These are phyloP conservation scores for Drosophila dives DNA, from an alignment of 2,888 invertebrate species.

Conservation along the genomic window DNA sequence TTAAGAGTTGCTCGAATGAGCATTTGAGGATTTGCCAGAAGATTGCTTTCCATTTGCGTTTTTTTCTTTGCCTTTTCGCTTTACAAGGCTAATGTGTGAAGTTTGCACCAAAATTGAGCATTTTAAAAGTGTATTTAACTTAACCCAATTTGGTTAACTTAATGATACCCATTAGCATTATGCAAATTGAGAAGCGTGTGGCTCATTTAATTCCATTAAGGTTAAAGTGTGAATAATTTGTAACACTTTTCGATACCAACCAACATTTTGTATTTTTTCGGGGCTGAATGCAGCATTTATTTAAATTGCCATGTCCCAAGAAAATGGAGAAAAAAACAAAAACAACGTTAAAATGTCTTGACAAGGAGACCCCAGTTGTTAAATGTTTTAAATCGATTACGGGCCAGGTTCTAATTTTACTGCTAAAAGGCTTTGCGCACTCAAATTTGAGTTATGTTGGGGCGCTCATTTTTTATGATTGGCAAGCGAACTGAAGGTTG, in stretches of 20 bases:
- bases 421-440: neutral
- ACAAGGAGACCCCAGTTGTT: neutral
- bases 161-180: slow-evolving; percentile 1
- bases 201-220: slow-evolving; percentile 1
- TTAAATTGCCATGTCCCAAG: neutral
- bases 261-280: neutral
- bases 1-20: neutral
- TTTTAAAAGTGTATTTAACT: neutral
- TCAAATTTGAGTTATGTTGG: neutral
- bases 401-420: neutral
- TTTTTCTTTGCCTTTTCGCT: neutral
- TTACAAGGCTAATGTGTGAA: neutral
- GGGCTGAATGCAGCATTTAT: neutral
- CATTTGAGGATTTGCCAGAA: neutral
- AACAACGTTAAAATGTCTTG: neutral
- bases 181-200: neutral
- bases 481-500: neutral
- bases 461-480: neutral
- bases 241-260: neutral
- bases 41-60: neutral
- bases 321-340: neutral
- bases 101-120: too few species aligned
- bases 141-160: neutral
- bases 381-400: neutral
- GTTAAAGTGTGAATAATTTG: slow-evolving; percentile 2